Percentiles rank a stretch among this genome's conserved stretches.
Conservation (phyloP, 2,797 vertebrate species). For the Centroberyx gerrardi region DNA sequence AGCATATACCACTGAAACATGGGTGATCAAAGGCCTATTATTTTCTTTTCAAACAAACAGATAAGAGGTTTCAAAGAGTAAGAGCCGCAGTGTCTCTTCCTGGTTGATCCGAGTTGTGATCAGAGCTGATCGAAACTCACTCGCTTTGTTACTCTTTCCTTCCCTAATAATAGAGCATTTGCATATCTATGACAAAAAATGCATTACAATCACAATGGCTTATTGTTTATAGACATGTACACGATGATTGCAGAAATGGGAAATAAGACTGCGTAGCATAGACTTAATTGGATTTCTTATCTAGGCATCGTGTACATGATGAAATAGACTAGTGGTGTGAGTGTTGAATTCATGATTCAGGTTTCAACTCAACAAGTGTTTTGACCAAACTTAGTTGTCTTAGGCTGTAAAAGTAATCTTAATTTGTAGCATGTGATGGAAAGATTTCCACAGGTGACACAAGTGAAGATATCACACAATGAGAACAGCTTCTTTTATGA, state of each 20-base stretch:
- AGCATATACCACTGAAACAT: slow-evolving; percentile 36
- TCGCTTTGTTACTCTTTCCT: slow-evolving; percentile 39
- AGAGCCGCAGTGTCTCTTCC: slow-evolving; percentile 43
- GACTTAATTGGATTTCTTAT: slow-evolving; percentile 86
- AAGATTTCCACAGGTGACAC: neutral
- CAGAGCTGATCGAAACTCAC: slow-evolving; percentile 59
- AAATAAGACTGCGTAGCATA: slow-evolving; percentile 63
- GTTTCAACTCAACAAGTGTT: slow-evolving; percentile 47
- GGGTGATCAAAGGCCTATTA: slow-evolving; percentile 46
- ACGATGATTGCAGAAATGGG: slow-evolving; percentile 73
- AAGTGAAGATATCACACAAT: neutral
- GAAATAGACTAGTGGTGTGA: slow-evolving; percentile 52
- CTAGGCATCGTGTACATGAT: slow-evolving; percentile 63
- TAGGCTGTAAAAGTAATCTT: slow-evolving; percentile 4
- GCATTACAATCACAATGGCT: slow-evolving; percentile 66
- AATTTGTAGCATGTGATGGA: neutral
- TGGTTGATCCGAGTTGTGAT: slow-evolving; percentile 53
- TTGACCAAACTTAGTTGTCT: slow-evolving; percentile 35
- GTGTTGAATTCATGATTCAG: slow-evolving; percentile 26
- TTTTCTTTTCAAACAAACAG: slow-evolving; percentile 55
- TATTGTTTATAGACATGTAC: slow-evolving; percentile 77
- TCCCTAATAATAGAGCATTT: slow-evolving; percentile 74
- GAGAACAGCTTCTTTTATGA: neutral
- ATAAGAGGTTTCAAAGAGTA: slow-evolving; percentile 50
- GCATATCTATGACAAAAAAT: slow-evolving; percentile 79